Evolutionary conservation across 2,888 invertebrate species (phyloP).

Genomic region (Vanessa cardui): DNA sequence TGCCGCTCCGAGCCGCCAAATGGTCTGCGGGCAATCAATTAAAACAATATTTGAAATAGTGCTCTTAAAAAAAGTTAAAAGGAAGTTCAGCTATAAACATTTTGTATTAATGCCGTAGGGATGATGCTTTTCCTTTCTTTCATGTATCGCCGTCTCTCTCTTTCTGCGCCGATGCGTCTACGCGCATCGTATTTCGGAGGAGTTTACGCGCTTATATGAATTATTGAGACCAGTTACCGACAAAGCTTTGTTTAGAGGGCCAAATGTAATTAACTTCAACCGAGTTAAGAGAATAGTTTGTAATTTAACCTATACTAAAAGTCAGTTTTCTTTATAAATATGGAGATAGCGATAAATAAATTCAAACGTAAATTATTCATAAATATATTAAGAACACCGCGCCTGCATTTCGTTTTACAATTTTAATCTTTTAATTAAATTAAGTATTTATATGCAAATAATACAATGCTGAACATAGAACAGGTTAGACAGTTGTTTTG

Average conservation of each 20-base stretch:
- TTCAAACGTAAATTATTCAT: neutral
- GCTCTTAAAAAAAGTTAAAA: slow-evolving; percentile 73
- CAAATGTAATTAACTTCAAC: slow-evolving; percentile 78
- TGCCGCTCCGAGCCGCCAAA: slow-evolving; percentile 62
- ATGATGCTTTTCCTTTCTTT: slow-evolving; percentile 45
- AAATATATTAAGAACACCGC: neutral
- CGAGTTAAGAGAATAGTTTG: slow-evolving; percentile 63
- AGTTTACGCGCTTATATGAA: slow-evolving; percentile 68
- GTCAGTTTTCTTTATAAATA: neutral
- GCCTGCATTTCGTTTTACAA: neutral
- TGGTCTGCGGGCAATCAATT: slow-evolving; percentile 80
- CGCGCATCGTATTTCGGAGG: slow-evolving; percentile 62
- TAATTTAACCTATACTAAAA: neutral
- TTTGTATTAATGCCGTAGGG: slow-evolving; percentile 63
- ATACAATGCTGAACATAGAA: slow-evolving; percentile 28
- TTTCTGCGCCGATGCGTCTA: slow-evolving; percentile 76
- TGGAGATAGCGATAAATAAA: neutral
- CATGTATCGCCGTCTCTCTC: slow-evolving; percentile 52
- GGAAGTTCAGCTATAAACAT: slow-evolving; percentile 76
- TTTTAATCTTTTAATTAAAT: slow-evolving; percentile 20
- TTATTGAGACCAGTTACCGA: slow-evolving; percentile 74
- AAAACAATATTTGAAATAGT: slow-evolving; percentile 82
- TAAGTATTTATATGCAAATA: slow-evolving; percentile 38
- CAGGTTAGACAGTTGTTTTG: slow-evolving; percentile 42
- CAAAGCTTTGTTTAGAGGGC: slow-evolving; percentile 79